Evolutionary conservation across 2,797 vertebrate genomes (phyloP), one percentile per base, ranked within the genome.

Genomic region (Cyclopterus lumpus): DNA sequence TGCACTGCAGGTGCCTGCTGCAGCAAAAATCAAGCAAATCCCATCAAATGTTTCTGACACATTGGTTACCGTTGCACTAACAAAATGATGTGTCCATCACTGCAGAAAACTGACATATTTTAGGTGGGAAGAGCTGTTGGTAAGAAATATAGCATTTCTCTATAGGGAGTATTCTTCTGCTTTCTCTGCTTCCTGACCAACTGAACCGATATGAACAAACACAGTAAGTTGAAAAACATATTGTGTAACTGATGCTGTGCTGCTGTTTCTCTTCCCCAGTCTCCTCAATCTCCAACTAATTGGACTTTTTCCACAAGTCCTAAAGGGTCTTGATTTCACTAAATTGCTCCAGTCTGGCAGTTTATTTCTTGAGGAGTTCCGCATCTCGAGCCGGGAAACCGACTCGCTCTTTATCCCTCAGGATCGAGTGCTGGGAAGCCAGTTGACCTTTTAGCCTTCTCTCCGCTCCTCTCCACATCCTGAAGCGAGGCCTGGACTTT

Each of bases 371-470:
- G 22, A 77, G 36, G 51, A 70, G 55, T 74, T 75, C 61, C 58
- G 54, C 44, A 54, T 78, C 7, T 70, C 6, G 18, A 81, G 63
- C 71, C 70, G 53, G 34, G 65, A 49, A 81, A 71, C 44, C 11
- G 1, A 26, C 69, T 88, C 36, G 8, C 32, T 68, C 67, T 77
- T 69, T 58, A 71, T 84, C 83, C 80, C 80, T 34, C 30, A 70
- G 83, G 88, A 86, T 82, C 75, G 74, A 68, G 36, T 75, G 73
- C 79, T 63, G 62, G 62, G 77, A 82, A 77, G 71, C 60, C 61
- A 59, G 68, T 67, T 89, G 80, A 84, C 82, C 84, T 82, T n/a
- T 80, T 85, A 66, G 71, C 81, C 75, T 64, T 76, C 28, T 59
- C 44, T 72, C 80, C 69, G 51, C 66, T 85, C 26, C 16, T 74